These are phyloP conservation scores for Stenichneumon culpator DNA, from an alignment of 2,888 invertebrate species.

Conservation along the genomic window DNA sequence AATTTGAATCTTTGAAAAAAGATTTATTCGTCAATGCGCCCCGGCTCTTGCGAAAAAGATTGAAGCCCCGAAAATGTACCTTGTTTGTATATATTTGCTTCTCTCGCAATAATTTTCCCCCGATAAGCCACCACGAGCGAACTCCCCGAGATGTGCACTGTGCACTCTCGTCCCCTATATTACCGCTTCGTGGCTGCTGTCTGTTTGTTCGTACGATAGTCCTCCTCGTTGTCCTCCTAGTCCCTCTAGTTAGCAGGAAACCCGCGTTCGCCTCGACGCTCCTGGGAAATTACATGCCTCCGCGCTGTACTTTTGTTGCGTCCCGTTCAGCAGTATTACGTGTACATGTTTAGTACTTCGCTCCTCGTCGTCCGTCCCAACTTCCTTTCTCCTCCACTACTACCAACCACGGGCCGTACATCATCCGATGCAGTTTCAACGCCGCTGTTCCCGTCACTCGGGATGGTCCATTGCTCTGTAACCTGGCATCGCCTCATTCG, in stretches of 20 bases:
- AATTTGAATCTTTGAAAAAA: no score
- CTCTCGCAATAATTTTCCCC: not conserved
- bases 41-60: not conserved
- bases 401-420: conserved; percentile 8
- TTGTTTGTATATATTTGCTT: not conserved
- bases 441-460: conserved; percentile 28
- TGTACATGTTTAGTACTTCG: conserved; percentile 26
- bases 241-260: conserved; percentile 47
- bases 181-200: conserved; percentile 24
- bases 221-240: conserved; percentile 25
- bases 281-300: conserved; percentile 67
- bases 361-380: conserved; percentile 31
- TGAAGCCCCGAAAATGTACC: not conserved
- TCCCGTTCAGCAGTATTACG: conserved; percentile 10
- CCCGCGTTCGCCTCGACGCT: conserved; percentile 61
- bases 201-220: conserved; percentile 41
- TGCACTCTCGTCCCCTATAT: conserved; percentile 40
- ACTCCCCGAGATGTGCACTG: not conserved
- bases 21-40: no score
- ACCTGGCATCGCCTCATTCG: not conserved
- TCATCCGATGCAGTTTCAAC: conserved; percentile 29
- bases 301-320: conserved; percentile 49
- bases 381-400: conserved; percentile 43
- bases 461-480: conserved; percentile 35
- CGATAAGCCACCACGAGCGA: not conserved